Percentiles rank a stretch among this genome's conserved stretches.
phyloP scores from a whole-genome alignment of 2,888 invertebrate species.

The Synergus gifuensis region DNA sequence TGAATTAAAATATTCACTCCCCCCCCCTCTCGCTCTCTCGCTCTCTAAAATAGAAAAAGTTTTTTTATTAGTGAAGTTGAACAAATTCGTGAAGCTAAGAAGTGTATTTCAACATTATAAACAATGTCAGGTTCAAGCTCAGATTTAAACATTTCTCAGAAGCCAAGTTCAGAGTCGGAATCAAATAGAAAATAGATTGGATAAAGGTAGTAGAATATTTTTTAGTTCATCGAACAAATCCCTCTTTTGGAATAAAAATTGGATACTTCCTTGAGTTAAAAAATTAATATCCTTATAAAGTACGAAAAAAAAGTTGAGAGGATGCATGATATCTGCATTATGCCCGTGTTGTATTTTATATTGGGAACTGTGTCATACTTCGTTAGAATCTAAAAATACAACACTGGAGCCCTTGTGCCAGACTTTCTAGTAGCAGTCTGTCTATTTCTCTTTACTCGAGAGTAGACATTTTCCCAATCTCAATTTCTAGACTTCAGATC shows the following conservation, averaged over 20 bases:
- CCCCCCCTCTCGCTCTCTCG: too few relatives aligned
- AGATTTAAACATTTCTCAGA: background rate
- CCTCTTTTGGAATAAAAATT: background rate
- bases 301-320: background rate
- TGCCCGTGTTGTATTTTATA: conserved; percentile 62
- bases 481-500: conserved; percentile 63
- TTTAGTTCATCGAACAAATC: background rate
- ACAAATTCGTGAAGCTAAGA: background rate
- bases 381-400: conserved; percentile 67
- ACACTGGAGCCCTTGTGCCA: conserved; percentile 66
- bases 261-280: background rate
- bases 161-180: background rate
- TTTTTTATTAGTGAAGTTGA: background rate
- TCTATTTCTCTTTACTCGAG: conserved; percentile 50
- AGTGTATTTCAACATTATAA: background rate
- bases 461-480: conserved; percentile 55
- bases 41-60: background rate
- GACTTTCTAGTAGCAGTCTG: conserved; percentile 55
- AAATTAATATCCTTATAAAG: background rate
- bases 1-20: background rate
- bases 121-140: background rate
- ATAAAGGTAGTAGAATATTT: background rate
- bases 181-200: background rate
- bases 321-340: conserved; percentile 44
- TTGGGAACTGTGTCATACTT: conserved; percentile 64